Conservation (phyloP, 2,888 invertebrate species). For the Papilio protenor region DNA sequence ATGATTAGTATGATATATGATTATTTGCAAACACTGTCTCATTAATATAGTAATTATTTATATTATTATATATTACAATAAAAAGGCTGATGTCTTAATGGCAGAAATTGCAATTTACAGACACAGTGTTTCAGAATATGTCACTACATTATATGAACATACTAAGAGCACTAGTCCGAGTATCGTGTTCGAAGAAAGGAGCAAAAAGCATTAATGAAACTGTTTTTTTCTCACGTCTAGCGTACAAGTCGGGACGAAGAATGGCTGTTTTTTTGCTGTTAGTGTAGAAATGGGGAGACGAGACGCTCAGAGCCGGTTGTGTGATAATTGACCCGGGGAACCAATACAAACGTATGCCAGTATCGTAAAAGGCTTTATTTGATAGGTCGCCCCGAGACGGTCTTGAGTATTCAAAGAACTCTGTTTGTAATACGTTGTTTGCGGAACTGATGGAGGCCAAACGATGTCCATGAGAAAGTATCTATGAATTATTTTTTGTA, state of each 20-base stretch:
- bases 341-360: conserved; percentile 13
- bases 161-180: background rate
- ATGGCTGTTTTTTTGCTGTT: conserved; percentile 31
- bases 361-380: conserved; percentile 20
- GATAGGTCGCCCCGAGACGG: background rate
- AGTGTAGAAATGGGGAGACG: conserved; percentile 27
- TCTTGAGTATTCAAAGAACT: conserved; percentile 11
- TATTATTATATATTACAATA: too few species aligned
- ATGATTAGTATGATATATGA: too few species aligned
- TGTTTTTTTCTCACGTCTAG: conserved; percentile 16
- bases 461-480: conserved; percentile 5
- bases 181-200: conserved; percentile 5
- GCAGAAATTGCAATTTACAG: background rate
- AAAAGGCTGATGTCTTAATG: background rate
- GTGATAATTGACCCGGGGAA: conserved; percentile 34
- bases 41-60: too few species aligned
- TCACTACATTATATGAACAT: background rate
- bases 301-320: conserved; percentile 24
- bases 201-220: conserved; percentile 22
- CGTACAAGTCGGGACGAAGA: conserved; percentile 13
- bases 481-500: background rate
- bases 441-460: conserved; percentile 3
- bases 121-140: background rate
- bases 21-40: too few species aligned
- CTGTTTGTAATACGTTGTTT: conserved; percentile 29